Percentiles rank a stretch among this genome's conserved stretches.
These are phyloP conservation scores for Tachysurus vachellii DNA, from an alignment of 2,113 vertebrate species.

Conservation along the genomic window DNA sequence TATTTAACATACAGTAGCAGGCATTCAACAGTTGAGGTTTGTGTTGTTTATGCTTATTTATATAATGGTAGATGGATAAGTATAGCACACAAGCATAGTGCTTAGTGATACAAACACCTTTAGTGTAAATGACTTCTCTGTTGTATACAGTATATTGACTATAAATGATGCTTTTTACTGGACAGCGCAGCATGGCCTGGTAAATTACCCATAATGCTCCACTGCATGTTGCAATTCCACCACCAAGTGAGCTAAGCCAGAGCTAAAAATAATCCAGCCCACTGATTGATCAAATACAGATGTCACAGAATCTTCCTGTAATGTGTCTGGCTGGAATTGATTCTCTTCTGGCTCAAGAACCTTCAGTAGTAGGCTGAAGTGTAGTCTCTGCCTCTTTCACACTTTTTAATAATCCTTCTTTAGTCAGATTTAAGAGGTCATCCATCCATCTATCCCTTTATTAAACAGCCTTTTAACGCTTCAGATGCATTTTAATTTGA, in stretches of 20 bases:
- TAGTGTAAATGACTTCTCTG: neutral
- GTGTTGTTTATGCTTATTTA: no score
- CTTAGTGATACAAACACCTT: neutral
- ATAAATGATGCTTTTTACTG: neutral
- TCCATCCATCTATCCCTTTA: neutral
- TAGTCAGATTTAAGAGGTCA: neutral
- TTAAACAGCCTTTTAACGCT: neutral
- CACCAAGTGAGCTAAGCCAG: neutral
- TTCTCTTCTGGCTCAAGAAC: neutral
- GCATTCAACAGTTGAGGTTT: no score
- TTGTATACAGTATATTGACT: no score
- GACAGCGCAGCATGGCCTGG: neutral
- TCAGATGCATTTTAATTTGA: neutral
- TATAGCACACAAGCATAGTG: neutral
- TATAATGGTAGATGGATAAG: no score
- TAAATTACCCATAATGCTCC: neutral
- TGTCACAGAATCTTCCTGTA: neutral
- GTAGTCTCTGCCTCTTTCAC: neutral
- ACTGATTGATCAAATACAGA: neutral
- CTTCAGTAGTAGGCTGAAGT: neutral
- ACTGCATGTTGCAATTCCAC: neutral
- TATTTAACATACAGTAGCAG: neutral
- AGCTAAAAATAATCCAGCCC: neutral
- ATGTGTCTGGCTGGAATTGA: neutral
- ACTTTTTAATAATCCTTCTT: neutral